Evolutionary conservation across 2,113 vertebrate species (phyloP).

Genomic region (Corynorhinus townsendii): DNA sequence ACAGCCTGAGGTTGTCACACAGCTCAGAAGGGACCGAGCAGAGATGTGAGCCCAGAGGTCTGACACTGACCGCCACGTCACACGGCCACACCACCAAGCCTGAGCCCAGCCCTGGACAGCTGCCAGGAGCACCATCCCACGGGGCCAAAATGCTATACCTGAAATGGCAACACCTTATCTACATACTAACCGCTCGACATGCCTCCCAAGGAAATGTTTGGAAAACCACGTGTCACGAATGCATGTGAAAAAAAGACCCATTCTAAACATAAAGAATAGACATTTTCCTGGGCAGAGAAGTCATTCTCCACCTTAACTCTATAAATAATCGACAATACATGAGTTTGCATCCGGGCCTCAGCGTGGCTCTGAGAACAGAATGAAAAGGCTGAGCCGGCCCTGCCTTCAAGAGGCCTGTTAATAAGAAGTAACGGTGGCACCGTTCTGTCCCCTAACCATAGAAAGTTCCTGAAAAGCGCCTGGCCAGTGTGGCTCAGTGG

Average conservation of each 20-base stretch:
- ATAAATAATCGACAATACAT: not conserved
- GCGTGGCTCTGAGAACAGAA: not conserved
- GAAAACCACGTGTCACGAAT: not conserved
- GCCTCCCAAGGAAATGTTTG: not conserved
- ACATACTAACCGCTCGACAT: rapidly evolving
- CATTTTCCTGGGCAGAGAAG: not conserved
- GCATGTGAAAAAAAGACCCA: not conserved
- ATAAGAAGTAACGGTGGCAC: not conserved
- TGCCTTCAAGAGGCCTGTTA: not conserved
- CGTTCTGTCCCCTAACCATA: not conserved
- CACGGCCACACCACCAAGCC: not conserved
- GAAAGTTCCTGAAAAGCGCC: not conserved
- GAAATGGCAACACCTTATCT: not conserved
- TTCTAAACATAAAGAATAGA: not conserved
- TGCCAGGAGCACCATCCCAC: rapidly evolving
- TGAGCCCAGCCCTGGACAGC: not conserved
- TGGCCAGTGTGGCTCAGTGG: too few species aligned
- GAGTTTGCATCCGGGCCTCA: too few species aligned
- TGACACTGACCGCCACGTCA: not conserved
- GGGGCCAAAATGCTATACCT: not conserved
- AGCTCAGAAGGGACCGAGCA: not conserved
- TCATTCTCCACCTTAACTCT: not conserved
- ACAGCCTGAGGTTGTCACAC: not conserved
- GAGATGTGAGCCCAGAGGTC: not conserved
- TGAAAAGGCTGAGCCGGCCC: not conserved